Evolutionary conservation across 2,888 invertebrate genomes (phyloP), one percentile per base, ranked within the genome.

Genomic region (Falcaria lacertinaria): DNA sequence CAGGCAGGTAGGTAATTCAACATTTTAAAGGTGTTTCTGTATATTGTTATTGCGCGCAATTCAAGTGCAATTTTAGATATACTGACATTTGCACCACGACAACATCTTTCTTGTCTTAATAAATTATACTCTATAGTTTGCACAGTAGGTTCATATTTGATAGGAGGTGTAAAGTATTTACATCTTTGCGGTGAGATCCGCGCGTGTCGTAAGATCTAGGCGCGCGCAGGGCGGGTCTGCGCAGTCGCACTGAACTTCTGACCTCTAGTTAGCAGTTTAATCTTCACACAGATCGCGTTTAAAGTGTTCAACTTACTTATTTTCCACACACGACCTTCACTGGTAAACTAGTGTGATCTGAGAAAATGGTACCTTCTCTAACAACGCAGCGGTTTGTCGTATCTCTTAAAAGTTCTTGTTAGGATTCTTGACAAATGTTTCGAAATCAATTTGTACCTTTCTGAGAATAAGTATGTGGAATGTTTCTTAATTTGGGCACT

Each of bases 171-270:
- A 14, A 33, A 22, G 28, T 60, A 60, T 59, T 57, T 47, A 54
- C 54, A 52, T 54, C 50, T 59, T 63, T 61, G 52, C 53, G 32
- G 15, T 57, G 46, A 42, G 49, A 35, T 41, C 38, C 36, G 52
- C 45, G 52, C 45, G 54, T 72, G 69, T 64, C 49, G 65, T 52
- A 65, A 69, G 62, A 61, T 48, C 47, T 48, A 55, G 55, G 57
- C 57, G 55, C 41, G 54, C 60, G 47, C 49, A 48, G 60, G 61
- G 69, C 60, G 56, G 49, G 68, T 54, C 44, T 48, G 52, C 54
- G 52, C 60, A 60, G 64, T 48, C 63, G 60, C 60, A 62, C 60
- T 76, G 74, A 78, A 75, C 78, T 79, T 76, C 51, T 74, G 76
- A 76, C 75, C 76, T 69, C 67, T 59, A 50, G 53, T 64, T 66